Conservation (phyloP, 1,140 invertebrate genomes). For the Scaptomyza montana region DNA sequence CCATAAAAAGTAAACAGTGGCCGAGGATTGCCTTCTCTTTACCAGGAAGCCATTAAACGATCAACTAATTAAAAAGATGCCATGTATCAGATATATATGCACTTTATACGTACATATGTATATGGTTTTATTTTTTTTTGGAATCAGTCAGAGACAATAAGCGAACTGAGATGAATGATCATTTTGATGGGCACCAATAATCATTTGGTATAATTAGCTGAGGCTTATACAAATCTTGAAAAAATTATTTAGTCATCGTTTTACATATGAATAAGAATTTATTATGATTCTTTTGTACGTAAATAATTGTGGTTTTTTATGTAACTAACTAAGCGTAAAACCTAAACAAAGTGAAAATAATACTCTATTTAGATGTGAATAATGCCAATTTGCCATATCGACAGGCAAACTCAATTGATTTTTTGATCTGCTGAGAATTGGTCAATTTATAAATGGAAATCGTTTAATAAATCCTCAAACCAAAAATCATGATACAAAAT, state of each 20-base stretch:
- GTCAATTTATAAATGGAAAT: constrained; percentile 1
- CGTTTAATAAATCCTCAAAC: neutral
- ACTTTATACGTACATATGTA: constrained; percentile 23
- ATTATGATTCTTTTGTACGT: neutral
- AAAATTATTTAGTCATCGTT: constrained; percentile 12
- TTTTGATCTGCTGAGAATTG: neutral
- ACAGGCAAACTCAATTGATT: too few species aligned
- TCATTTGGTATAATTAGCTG: constrained; percentile 18
- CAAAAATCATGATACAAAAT: neutral
- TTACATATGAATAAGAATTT: neutral
- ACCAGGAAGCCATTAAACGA: constrained; percentile 76
- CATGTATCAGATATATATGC: constrained; percentile 33
- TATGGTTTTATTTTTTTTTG: neutral
- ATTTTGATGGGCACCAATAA: constrained; percentile 1
- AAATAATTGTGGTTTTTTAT: neutral
- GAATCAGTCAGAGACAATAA: constrained; percentile 12
- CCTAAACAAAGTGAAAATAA: too few species aligned
- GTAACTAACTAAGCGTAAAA: too few species aligned
- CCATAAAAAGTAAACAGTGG: constrained; percentile 66
- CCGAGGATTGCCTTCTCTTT: constrained; percentile 48
- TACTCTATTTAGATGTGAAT: too few species aligned
- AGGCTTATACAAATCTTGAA: neutral
- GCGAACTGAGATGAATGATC: constrained; percentile 13
- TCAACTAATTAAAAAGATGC: constrained; percentile 71
- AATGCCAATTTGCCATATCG: too few species aligned